Evolutionary conservation across 2,888 invertebrate species (phyloP).

Genomic region (Mantis religiosa): DNA sequence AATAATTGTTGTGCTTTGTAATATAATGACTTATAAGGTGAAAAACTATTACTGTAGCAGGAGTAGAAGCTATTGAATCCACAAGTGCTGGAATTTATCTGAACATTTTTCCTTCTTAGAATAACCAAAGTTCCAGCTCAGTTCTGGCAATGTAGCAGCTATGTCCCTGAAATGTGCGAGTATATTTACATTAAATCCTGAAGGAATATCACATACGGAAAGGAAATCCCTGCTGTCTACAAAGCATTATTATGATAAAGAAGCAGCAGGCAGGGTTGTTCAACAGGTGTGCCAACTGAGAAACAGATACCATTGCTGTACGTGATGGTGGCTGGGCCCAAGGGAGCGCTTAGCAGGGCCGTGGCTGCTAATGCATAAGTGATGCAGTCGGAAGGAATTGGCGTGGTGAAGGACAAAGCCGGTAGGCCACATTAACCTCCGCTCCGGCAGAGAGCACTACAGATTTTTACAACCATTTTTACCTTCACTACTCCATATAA

Average conservation of each 20-base stretch:
- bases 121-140: neutral
- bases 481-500: no score
- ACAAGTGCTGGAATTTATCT: no score
- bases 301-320: neutral
- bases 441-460: neutral
- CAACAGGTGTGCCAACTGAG: neutral
- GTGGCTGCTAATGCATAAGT: constrained; percentile 21
- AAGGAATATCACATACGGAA: neutral
- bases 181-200: neutral
- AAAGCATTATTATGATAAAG: neutral
- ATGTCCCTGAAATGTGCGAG: neutral
- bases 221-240: neutral
- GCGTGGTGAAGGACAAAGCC: neutral
- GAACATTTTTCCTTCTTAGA: neutral
- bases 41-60: no score
- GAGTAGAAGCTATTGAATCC: no score
- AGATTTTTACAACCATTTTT: no score
- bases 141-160: neutral
- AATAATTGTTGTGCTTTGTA: no score
- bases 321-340: neutral
- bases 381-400: constrained; percentile 5
- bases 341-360: neutral
- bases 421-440: neutral
- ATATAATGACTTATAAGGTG: no score
- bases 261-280: neutral